phyloP scores from a whole-genome alignment of 2,888 invertebrate genomes.

The Torymus texanus region DNA sequence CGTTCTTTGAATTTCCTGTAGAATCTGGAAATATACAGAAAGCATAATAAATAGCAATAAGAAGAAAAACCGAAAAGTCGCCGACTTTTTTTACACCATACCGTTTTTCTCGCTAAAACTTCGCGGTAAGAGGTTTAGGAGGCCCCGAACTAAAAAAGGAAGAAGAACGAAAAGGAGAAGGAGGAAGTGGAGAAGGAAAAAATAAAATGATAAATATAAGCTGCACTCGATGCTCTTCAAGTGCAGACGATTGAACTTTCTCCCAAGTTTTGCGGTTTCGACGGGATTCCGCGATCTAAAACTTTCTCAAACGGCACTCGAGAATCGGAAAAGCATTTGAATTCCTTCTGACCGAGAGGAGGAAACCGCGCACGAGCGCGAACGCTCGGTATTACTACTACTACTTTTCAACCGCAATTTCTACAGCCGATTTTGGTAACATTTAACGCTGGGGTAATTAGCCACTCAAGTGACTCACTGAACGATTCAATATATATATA shows the following conservation, averaged over 20 bases:
- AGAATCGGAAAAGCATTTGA: slow-evolving; percentile 53
- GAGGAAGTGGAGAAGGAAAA: background rate
- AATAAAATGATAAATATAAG: slow-evolving; percentile 49
- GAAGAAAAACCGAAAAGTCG: too few species aligned
- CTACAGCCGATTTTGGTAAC: background rate
- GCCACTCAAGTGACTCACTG: too few species aligned
- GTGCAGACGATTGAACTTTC: slow-evolving; percentile 55
- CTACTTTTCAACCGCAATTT: slow-evolving; percentile 2
- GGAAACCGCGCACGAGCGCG: slow-evolving; percentile 23
- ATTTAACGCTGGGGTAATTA: slow-evolving; percentile 8
- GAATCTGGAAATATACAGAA: too few species aligned
- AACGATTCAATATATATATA: too few species aligned
- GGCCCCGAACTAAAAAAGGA: too few species aligned
- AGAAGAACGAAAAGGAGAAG: background rate
- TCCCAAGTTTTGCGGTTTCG: slow-evolving; percentile 51
- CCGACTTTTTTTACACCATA: too few species aligned
- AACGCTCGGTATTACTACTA: slow-evolving; percentile 8
- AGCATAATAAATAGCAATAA: too few species aligned
- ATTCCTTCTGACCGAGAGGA: slow-evolving; percentile 35
- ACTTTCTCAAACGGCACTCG: slow-evolving; percentile 54
- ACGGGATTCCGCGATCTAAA: slow-evolving; percentile 45
- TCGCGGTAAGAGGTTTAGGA: slow-evolving; percentile 25
- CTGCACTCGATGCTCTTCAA: slow-evolving; percentile 52
- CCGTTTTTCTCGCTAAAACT: background rate
- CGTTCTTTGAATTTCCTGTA: too few species aligned